phyloP scores from a whole-genome alignment of 2,113 vertebrate genomes.

The Macrotis lagotis region DNA sequence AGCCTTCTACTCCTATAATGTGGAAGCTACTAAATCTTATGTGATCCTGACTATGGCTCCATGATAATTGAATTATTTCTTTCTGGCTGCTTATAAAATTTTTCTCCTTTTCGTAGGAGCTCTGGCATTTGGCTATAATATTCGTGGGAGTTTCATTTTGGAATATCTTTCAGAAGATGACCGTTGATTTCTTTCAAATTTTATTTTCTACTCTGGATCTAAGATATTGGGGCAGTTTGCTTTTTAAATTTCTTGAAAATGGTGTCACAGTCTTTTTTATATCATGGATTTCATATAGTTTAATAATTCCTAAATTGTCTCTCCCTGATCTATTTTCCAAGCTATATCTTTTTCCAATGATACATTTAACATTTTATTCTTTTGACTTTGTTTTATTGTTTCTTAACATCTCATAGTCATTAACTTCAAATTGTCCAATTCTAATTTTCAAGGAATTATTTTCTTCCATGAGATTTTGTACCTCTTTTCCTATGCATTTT shows the following conservation, averaged over 20 bases:
- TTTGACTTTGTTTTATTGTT: not conserved
- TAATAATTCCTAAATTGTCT: not conserved
- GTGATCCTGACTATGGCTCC: not conserved
- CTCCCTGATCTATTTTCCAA: not conserved
- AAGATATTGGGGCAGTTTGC: not conserved
- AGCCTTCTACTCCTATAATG: not conserved
- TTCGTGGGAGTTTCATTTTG: not conserved
- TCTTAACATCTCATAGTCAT: not conserved
- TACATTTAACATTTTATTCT: not conserved
- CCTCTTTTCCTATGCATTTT: not conserved
- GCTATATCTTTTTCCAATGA: not conserved
- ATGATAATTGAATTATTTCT: not conserved
- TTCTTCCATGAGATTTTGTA: not conserved
- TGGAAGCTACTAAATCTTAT: not conserved
- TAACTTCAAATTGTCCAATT: not conserved
- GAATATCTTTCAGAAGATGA: not conserved
- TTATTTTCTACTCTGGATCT: not conserved
- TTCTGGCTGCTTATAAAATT: not conserved
- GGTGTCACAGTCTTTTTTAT: not conserved
- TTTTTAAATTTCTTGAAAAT: not conserved
- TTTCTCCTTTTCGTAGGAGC: not conserved
- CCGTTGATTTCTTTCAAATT: not conserved
- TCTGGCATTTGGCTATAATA: not conserved
- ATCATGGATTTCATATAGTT: not conserved
- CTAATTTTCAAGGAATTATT: not conserved